Evolutionary conservation across 2,113 vertebrate genomes (phyloP).

Genomic region (Ammodramus savannarum): DNA sequence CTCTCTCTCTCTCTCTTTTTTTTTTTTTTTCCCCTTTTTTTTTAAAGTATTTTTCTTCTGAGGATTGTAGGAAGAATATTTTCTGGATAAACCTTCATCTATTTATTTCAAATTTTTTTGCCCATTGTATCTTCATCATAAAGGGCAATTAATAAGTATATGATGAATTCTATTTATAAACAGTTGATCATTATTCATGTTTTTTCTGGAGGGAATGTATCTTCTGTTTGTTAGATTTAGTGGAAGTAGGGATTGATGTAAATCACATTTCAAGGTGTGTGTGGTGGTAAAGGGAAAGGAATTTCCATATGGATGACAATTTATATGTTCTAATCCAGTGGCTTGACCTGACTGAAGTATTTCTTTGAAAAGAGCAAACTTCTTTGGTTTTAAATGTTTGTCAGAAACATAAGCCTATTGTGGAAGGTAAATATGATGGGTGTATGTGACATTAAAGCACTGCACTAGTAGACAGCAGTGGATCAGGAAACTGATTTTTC

Average conservation of each 20-base stretch:
- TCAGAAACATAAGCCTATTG: neutral
- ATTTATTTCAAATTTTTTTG: neutral
- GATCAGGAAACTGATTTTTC: neutral
- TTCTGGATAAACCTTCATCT: accelerated
- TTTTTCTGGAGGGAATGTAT: neutral
- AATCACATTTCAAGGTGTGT: constrained; percentile 35
- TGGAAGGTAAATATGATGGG: neutral
- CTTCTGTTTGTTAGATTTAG: neutral
- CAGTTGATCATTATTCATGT: neutral
- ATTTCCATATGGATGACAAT: constrained; percentile 31
- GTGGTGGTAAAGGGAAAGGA: neutral
- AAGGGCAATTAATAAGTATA: neutral
- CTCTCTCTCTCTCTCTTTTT: neutral
- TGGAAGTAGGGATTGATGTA: constrained; percentile 22
- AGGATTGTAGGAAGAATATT: neutral
- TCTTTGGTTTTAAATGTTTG: neutral
- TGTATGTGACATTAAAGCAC: neutral
- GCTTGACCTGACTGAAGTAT: neutral
- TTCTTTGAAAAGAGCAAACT: neutral
- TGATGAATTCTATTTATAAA: neutral
- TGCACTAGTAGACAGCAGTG: neutral
- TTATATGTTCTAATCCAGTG: constrained; percentile 3
- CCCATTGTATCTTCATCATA: neutral
- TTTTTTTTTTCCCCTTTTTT: neutral
- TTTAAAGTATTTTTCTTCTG: neutral